Evolutionary conservation across 2,888 invertebrate genomes (phyloP), one percentile per base, ranked within the genome.

Genomic region (Agriopis leucophaearia): DNA sequence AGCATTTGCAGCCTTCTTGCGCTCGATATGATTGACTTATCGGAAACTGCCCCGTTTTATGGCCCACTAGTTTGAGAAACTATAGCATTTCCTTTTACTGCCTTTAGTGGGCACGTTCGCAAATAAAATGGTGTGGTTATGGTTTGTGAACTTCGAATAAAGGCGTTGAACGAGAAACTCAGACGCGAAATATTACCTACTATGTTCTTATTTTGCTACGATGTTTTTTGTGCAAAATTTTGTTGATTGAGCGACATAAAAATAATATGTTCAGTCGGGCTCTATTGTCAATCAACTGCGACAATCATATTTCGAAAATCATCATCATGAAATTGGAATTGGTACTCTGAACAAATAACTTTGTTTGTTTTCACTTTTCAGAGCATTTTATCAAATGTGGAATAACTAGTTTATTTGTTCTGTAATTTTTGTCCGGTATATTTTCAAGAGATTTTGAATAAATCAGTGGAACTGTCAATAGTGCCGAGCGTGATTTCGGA

Each of bases 1-100:
- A 27, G 40, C 59, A 42, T 50, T 59, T 38, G 50, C 68, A 68
- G 62, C 74, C 66, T 69, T 65, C 59, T 70, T 66, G 72, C 55
- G 58, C 61, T 61, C 52, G 76, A 72, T 75, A 72, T 74, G 69
- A 69, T 72, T 71, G 70, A 74, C 69, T 75, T 75, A 76, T 75
- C 65, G 74, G 66, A 69, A 73, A 73, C 67, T 64, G 72, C 68
- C 70, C 73, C 69, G 65, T 72, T 74, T 72, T 74, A 66, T 62
- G 70, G 72, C 60, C 62, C 62, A 65, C 54, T 61, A 62, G 64
- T 60, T 55, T 69, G 67, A 70, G 61, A 66, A 71, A 74, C 73
- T 72, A 64, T 72, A 64, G 64, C 71, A 60, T 73, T 74, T 73
- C 74, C 73, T 73, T 64, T 72, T 70, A 69, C 63, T 38, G 55